Evolutionary conservation across 2,888 invertebrate species (phyloP), one percentile per base, ranked within the genome.

Genomic region (Itoplectis maculator): DNA sequence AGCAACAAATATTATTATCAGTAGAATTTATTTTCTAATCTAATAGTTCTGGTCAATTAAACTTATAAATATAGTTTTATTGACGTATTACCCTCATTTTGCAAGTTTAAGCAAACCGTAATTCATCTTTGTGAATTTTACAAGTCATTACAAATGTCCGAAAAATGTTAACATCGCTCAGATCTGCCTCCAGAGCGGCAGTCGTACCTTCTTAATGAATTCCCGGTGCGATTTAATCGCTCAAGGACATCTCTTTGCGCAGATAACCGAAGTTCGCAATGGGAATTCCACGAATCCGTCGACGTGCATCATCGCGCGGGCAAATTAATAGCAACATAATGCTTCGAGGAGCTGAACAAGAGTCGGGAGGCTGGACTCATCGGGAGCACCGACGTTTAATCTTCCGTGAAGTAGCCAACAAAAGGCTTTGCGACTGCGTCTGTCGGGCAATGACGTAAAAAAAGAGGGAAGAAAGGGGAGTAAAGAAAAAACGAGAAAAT

Each of bases 401-500:
- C 56, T 59, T 29, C 7, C 20, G 29, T 11, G 29, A 56, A 56
- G 6, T 56, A 40, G 54, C 37, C 18, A 56, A 56, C 54, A 42
- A 70, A 56, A 42, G 15, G 4, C n/a, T 42, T 68, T 49, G 18
- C 47, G 68, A 68, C 35, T 29, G 51, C 18, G 13, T 69, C 51
- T 69, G 20, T 42, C 4, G 42, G 20, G 45, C 13, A 13, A 35
- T 23, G 35, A 61, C 13, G 54, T 42, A 37, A 59, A 35, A 29
- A 45, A 40, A 37, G 20, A 29, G 13, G 65, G 29, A 20, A 70
- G 4, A 11, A 15, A 45, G 40, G 5, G 13, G 56, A 56, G 15
- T 40, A 45, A 56, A 49, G 51, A 23, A n/a, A 3, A 20, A n/a
- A n/a, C n/a, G n/a, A n/a, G 20, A 37, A 72, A 45, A n/a, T n/a